phyloP scores from a whole-genome alignment of 2,888 invertebrate genomes.

The Diploptera punctata region DNA sequence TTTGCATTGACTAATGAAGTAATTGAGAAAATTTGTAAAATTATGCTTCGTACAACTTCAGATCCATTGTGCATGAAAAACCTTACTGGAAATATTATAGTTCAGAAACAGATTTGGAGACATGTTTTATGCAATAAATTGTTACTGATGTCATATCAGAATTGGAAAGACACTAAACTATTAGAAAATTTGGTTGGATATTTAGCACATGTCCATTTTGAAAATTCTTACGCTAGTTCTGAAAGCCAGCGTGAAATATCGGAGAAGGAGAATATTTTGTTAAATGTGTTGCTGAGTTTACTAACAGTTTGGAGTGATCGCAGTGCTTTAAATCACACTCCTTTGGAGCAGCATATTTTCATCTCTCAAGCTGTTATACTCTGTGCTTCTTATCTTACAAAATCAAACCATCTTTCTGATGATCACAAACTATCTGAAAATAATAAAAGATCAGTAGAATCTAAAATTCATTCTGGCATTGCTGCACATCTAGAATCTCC shows the following conservation, averaged over 20 bases:
- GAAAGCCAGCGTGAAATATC: no score
- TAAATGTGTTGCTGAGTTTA: slow-evolving; percentile 61
- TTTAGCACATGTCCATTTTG: slow-evolving; percentile 56
- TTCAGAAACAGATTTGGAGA: slow-evolving; percentile 67
- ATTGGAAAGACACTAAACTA: slow-evolving; percentile 58
- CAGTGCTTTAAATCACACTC: slow-evolving; percentile 65
- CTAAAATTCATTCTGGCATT: slow-evolving; percentile 68
- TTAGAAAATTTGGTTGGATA: slow-evolving; percentile 68
- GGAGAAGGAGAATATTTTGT: slow-evolving; percentile 46
- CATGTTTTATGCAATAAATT: slow-evolving; percentile 69
- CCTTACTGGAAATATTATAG: slow-evolving; percentile 61
- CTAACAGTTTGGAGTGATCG: slow-evolving; percentile 73
- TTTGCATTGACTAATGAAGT: slow-evolving; percentile 62
- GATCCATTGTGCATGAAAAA: slow-evolving; percentile 55
- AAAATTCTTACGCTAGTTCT: slow-evolving; percentile 49
- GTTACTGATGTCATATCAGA: slow-evolving; percentile 61
- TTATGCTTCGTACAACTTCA: slow-evolving; percentile 60
- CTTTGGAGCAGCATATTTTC: slow-evolving; percentile 73
- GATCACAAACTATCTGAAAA: neutral
- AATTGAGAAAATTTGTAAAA: slow-evolving; percentile 63
- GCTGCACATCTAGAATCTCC: slow-evolving; percentile 72
- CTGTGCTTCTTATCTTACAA: slow-evolving; percentile 38
- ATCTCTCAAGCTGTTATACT: slow-evolving; percentile 71
- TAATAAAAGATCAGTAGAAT: slow-evolving; percentile 52
- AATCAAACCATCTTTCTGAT: neutral